Percentiles rank a stretch among this genome's conserved stretches.
Evolutionary conservation across 23 tunicate genomes (phyloP).

Genomic region (Clavelina lepadiformis): DNA sequence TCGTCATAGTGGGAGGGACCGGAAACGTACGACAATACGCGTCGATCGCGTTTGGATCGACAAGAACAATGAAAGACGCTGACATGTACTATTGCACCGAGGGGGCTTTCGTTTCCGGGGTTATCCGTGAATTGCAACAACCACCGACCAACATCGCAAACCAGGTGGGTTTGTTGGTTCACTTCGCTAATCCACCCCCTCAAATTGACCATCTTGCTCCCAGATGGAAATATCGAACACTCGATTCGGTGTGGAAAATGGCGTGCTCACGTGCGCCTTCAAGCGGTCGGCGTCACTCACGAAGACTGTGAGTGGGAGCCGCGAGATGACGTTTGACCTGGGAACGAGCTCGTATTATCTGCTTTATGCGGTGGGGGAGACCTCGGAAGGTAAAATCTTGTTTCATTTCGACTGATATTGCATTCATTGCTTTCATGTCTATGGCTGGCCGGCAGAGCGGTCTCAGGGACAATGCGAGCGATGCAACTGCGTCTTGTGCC

Average conservation of each 20-base stretch:
- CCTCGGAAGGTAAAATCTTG: conserved; percentile 1
- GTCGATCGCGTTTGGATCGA: conserved; percentile 31
- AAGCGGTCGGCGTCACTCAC: conserved; percentile 23
- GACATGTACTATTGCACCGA: conserved; percentile 60
- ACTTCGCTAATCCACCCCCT: too few species aligned
- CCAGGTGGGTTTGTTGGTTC: too few species aligned
- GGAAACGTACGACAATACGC: conserved; percentile 27
- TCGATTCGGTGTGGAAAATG: conserved; percentile 6
- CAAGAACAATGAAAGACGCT: conserved; percentile 26
- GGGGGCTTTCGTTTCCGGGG: conserved; percentile 21
- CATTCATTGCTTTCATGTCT: too few species aligned
- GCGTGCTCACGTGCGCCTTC: conserved; percentile 21
- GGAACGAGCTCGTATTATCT: not conserved
- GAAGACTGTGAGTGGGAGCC: conserved; percentile 2
- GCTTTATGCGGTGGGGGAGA: conserved; percentile 16
- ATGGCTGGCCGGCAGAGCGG: too few species aligned
- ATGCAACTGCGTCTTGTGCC: too few species aligned
- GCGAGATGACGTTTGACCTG: conserved; percentile 4
- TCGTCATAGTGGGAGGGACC: conserved; percentile 16
- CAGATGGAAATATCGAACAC: not conserved
- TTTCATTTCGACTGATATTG: not conserved
- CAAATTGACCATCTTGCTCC: not conserved
- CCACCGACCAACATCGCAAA: not conserved
- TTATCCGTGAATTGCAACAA: not conserved
- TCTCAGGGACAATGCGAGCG: too few species aligned